Evolutionary conservation across 2,888 invertebrate species (phyloP).

Genomic region (Diachrysia chrysitis): DNA sequence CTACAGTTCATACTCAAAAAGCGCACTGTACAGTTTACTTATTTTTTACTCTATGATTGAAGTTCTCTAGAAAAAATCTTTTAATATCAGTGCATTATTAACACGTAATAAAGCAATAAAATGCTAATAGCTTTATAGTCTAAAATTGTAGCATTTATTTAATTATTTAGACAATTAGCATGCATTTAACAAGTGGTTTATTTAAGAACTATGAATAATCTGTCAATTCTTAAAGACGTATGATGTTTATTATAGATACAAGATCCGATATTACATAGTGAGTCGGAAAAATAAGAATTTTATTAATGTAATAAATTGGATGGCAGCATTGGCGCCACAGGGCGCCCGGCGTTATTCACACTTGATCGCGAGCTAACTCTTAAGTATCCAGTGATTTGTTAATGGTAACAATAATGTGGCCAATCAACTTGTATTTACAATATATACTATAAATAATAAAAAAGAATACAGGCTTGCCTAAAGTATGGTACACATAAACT

Average conservation of each 20-base stretch:
- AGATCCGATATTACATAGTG: conserved; percentile 17
- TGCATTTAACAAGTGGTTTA: conserved; percentile 15
- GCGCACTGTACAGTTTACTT: too few relatives aligned
- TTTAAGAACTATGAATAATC: conserved; percentile 28
- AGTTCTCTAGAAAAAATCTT: neutral
- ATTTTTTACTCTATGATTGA: neutral
- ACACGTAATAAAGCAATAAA: conserved; percentile 14
- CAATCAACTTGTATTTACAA: conserved; percentile 17
- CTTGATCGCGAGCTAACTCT: conserved; percentile 30
- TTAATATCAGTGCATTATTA: conserved; percentile 17
- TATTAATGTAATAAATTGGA: conserved; percentile 33
- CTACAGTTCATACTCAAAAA: too few relatives aligned
- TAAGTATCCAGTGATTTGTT: conserved; percentile 30
- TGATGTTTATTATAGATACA: conserved; percentile 37
- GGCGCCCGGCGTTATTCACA: conserved; percentile 36
- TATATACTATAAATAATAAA: conserved; percentile 4
- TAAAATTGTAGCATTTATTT: neutral
- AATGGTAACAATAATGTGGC: conserved; percentile 22
- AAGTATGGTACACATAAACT: neutral
- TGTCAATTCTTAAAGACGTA: conserved; percentile 28
- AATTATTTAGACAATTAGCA: conserved; percentile 16
- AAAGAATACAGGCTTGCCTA: neutral
- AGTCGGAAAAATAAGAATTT: conserved; percentile 23
- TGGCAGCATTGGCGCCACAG: conserved; percentile 26
- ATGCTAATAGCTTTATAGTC: conserved; percentile 9